A percentile compares a stretch with the other conserved stretches of the same genome.
Conservation (phyloP, 2,113 vertebrate species). For the Gambusia affinis region DNA sequence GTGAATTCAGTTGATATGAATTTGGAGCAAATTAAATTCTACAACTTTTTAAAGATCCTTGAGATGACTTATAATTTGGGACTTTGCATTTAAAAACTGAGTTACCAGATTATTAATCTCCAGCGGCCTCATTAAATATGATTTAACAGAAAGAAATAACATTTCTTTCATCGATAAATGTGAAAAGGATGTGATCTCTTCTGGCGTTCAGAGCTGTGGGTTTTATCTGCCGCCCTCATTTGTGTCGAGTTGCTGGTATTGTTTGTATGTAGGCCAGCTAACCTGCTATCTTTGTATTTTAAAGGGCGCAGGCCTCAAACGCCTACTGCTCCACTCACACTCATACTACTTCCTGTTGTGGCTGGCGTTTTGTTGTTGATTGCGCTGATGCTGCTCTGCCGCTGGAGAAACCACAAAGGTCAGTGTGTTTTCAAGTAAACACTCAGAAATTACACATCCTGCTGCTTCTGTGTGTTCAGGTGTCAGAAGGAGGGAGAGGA, state of each 20-base stretch:
- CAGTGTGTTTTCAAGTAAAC: conserved; percentile 13
- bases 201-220: not conserved
- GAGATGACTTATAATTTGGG: not conserved
- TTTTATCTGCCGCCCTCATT: not conserved
- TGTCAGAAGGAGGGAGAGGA: not conserved
- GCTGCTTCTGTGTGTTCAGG: not conserved
- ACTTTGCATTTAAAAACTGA: not conserved
- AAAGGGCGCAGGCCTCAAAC: not conserved
- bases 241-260: not conserved
- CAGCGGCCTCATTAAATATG: not conserved
- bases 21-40: not conserved
- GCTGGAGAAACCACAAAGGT: conserved; percentile 28
- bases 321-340: accelerated
- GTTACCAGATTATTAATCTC: not conserved
- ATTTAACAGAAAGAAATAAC: not conserved
- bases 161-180: not conserved
- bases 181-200: not conserved
- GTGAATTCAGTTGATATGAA: not conserved
- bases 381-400: conserved; percentile 17
- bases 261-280: conserved; percentile 18
- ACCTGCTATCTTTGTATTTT: conserved; percentile 15
- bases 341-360: conserved; percentile 27
- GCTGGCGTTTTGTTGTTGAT: conserved; percentile 9
- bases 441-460: not conserved
- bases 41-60: not conserved